Evolutionary conservation across 2,797 vertebrate species (phyloP).

Genomic region (Enteromius argenteus): DNA sequence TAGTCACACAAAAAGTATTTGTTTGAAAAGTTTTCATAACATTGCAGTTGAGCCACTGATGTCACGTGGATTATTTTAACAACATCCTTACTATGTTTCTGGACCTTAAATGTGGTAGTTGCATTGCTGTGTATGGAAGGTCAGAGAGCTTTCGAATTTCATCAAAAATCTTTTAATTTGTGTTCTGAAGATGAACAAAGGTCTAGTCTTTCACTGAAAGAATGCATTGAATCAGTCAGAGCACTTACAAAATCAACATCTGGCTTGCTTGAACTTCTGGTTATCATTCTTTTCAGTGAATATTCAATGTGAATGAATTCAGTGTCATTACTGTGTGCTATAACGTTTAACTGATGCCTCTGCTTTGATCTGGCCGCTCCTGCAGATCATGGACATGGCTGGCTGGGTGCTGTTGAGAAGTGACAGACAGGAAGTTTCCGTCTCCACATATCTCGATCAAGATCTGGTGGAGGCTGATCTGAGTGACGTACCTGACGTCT

Average conservation of each 20-base stretch:
- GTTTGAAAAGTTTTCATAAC: too few relatives aligned
- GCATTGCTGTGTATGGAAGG: too few relatives aligned
- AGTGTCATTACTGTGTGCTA: neutral
- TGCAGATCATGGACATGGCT: slow-evolving; percentile 86
- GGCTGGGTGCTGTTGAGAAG: slow-evolving; percentile 87
- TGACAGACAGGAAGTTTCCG: slow-evolving; percentile 85
- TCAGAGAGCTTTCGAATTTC: too few relatives aligned
- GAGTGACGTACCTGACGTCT: slow-evolving; percentile 81
- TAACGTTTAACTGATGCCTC: neutral
- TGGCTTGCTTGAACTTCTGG: neutral
- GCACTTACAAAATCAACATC: neutral
- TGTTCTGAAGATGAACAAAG: too few relatives aligned
- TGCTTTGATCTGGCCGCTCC: neutral
- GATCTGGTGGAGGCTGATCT: slow-evolving; percentile 86
- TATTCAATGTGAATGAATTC: neutral
- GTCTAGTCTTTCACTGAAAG: neutral
- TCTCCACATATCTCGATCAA: slow-evolving; percentile 69
- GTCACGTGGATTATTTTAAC: too few relatives aligned
- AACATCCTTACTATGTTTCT: too few relatives aligned
- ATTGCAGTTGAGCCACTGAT: too few relatives aligned
- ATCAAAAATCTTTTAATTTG: too few relatives aligned
- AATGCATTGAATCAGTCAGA: neutral
- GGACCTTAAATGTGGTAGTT: too few relatives aligned
- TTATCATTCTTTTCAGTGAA: neutral
- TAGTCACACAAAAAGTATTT: too few relatives aligned